Evolutionary conservation across 2,888 invertebrate species (phyloP), one percentile per base, ranked within the genome.

Genomic region (Orthonychiurus folsomi): DNA sequence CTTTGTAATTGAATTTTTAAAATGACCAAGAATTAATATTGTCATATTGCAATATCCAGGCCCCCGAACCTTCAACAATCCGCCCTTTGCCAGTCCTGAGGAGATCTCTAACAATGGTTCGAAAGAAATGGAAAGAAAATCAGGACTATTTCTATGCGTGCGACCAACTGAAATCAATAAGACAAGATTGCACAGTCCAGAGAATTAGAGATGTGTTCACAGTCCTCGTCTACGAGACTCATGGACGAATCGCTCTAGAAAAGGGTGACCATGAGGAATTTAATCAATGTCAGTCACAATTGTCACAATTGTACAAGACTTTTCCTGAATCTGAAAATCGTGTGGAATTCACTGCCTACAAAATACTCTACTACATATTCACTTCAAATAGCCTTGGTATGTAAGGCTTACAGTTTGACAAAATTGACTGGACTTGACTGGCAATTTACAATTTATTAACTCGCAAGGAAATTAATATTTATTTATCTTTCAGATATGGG

Each of bases 121-220:
- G 95, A 79, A 83, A 85, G 55, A 86, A 88, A 74, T 99, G 97
- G 94, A 83, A 87, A 69, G 82, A 85, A 63, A 90, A 87, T 74
- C 87, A 87, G 76, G 95, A 99, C 80, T 99, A 99, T 79, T 86
- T 86, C 79, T 97, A 94, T 81, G 89, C 93, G 65, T 97, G 96
- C 81, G 96, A 97, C 82, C 99, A 99, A 79, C 82, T 99, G 63
- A 97, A 99, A 79, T 95, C 96, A 9, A 96, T 99, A 72, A 82
- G 99, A 73, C 99, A 99, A 81, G 99, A 99, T 84, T 83, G 99
- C 74, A 99, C 97, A 67, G 97, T 94, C 79, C 99, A 99, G 84
- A 93, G 96, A 74, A 84, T 99, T 72, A 81, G 97, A 72, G 91
- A 95, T 80, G 83, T 83, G 69, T 95, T 99, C 76, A 95, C 97